Evolutionary conservation across 2,797 vertebrate genomes (phyloP), one percentile per base, ranked within the genome.

Genomic region (Odontamblyopus rebecca): DNA sequence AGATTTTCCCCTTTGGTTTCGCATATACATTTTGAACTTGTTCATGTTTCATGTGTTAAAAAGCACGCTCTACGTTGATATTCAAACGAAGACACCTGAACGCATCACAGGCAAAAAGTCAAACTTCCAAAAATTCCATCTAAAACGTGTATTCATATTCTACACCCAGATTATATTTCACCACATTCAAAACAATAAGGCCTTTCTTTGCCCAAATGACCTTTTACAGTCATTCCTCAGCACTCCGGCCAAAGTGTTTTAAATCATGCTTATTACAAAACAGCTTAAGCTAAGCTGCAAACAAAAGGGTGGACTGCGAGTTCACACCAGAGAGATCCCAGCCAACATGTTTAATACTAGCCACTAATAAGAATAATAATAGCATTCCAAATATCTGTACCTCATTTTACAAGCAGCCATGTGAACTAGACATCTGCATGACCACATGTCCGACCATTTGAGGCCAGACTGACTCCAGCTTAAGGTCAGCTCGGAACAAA

Each of bases 11-110:
- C 56, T 82, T 69, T 69, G 38, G 53, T 8, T 6, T 16, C 6
- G n/a, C 32, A 74, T 71, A 71, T 80, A 19, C 54, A 69, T 86
- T 83, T 83, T 82, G 71, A 85, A 76, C 78, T 87, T 91, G 78
- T 79, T 86, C 78, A 89, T 76, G 85, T 92, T 92, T 92, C 89
- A 90, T 91, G 88, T 48, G 44, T 48, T 48, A 15, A 48, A 13
- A 48, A 15, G 13, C 44, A 48, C 4, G 13, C 12, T 48, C 44
- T 48, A 15, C 3, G 15, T 84, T 82, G 85, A 88, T 89, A 90
- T 89, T 89, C 80, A 86, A 88, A 92, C 89, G 86, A 87, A 90
- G 87, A 88, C 83, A 89, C 82, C 85, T 87, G 82, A 85, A 84
- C 84, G 77, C 82, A 89, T 88, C 85, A 85, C 79, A 78, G 68